phyloP scores from a whole-genome alignment of 2,888 invertebrate species.

The Diadromus collaris region DNA sequence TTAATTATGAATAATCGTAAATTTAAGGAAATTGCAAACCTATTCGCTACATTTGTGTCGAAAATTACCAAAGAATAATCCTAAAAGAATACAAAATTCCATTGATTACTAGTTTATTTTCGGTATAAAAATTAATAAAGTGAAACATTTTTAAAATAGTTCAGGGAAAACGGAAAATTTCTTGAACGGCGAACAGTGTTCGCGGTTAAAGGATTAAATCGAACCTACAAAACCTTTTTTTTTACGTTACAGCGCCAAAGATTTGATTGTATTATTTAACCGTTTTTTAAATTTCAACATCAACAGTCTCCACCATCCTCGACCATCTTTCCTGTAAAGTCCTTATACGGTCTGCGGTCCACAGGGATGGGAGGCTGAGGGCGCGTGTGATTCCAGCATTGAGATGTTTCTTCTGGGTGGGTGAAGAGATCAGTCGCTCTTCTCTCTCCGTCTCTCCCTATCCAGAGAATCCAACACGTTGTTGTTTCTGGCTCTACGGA shows the following conservation, averaged over 20 bases:
- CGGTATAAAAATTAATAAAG: too few relatives aligned
- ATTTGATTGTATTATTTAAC: background rate
- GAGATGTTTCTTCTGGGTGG: constrained; percentile 58
- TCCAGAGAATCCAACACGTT: constrained; percentile 27
- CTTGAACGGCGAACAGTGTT: too few relatives aligned
- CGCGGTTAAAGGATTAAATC: too few relatives aligned
- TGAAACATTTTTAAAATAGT: too few relatives aligned
- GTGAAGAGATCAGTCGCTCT: constrained; percentile 54
- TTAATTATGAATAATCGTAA: too few relatives aligned
- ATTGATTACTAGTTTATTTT: too few relatives aligned
- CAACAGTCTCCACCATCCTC: background rate
- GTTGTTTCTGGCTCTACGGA: constrained; percentile 35
- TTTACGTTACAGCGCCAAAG: constrained; percentile 5
- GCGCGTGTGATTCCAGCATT: constrained; percentile 54
- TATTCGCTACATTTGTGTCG: too few relatives aligned
- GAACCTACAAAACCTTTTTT: too few relatives aligned
- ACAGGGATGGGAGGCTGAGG: constrained; percentile 3
- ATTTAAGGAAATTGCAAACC: too few relatives aligned
- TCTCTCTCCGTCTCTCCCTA: constrained; percentile 19
- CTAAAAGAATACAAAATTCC: too few relatives aligned
- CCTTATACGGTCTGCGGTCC: constrained; percentile 18
- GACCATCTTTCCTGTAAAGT: constrained; percentile 26
- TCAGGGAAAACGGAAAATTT: too few relatives aligned
- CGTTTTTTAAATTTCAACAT: constrained; percentile 8
- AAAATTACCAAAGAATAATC: too few relatives aligned